Evolutionary conservation across 2,113 vertebrate genomes (phyloP), one percentile per base, ranked within the genome.

Genomic region (Variabilichromis moorii): DNA sequence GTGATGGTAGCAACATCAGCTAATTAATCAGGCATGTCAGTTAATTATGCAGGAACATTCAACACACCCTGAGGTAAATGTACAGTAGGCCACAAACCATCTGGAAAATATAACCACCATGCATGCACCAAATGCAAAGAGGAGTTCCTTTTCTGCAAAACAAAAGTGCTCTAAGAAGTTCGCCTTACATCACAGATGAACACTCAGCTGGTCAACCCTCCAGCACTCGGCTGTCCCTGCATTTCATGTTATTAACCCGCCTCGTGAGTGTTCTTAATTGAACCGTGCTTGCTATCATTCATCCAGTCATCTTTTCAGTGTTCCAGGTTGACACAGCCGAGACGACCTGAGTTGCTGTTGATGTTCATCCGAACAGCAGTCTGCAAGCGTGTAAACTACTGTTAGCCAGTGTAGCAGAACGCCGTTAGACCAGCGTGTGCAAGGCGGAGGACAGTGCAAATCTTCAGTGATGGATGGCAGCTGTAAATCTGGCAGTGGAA

Each of bases 391-490:
- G 66, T 33, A 50, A 82, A 73, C 83, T 7, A 73, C 28, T 37
- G 83, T 80, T 33, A 55, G 85, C 47, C 76, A 14, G 37, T 4
- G 59, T 40, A 45, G 68, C 57, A 40, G 80, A 80, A 51, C 7
- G 19, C 26, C 11, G 82, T 79, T 37, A 63, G 63, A n/a, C 57
- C 61, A 13, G 51, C 5, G 4, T 84, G 63, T 51, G 81, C 45
- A 55, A 6, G 28, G 13, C 13, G 1, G 84, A 54, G 82, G 85
- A 88, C 86, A 45, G 63, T 42, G 19, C 73, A 82, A 85, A 82
- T 84, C 86, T 84, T 54, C 81, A 37, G 45, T 94, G 93, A 95
- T 94, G 88, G 90, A 95, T 95, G 91, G 87, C 68, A 13, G 84
- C 84, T 35, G 88, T 82, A 79, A 86, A 87, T 54, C 82, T 88